Evolutionary conservation across 1,140 invertebrate genomes (phyloP), one percentile per base, ranked within the genome.

Genomic region (Papilio machaon): DNA sequence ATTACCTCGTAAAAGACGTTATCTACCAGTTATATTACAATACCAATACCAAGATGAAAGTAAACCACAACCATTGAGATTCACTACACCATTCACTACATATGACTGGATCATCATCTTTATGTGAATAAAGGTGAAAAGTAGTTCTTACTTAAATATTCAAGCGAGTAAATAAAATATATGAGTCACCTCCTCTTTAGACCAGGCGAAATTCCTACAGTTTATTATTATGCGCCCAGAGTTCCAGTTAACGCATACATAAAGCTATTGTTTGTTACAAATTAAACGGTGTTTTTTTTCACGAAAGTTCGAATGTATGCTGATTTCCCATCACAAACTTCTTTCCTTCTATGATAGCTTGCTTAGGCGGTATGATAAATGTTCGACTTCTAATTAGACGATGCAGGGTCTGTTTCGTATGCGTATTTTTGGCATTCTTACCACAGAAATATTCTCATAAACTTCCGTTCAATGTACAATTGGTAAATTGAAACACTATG

Each of bases 251-350:
- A 70, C 30, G 23, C 23, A 64, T 30, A 19, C 23, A 64, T 30
- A 30, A 64, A 64, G 2, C 60, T 38, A 70, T 70, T 70, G 64
- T 70, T 70, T 70, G 13, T 70, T 70, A 70, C 64, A 35, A 15
- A 38, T 70, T 5, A 30, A 30, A 35, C 15, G 11, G 15, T 38
- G 1, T 17, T 54, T 54, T 54, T 54, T 54, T 54, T 17, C 4
- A 43, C 38, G 38, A 6, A 43, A 43, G 38, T 43, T 7, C 7
- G 38, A 43, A 43, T 43, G 47, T 10, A 49, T 49, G 13, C 47
- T 9, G 47, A 49, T 49, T 49, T 49, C 7, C 47, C 47, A 49
- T 9, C 9, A 10, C 47, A 49, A 49, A 49, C 2, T 49, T 49
- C 10, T 9, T 47, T 8, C 10, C 46, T 54, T 54, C 5, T 7